phyloP scores from a whole-genome alignment of 1,140 invertebrate genomes.

The Drosophila willistoni region DNA sequence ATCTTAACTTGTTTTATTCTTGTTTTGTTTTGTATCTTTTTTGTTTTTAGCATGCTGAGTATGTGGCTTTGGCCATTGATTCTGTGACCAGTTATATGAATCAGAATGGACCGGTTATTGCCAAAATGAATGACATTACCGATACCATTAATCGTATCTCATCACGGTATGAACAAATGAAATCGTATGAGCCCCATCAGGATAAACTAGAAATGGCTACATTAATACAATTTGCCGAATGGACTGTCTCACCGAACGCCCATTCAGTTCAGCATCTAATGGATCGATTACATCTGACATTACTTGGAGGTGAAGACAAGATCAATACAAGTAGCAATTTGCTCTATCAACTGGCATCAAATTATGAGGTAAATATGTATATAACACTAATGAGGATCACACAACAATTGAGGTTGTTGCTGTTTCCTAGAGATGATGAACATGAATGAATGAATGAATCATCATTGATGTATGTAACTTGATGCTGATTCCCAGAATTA shows the following conservation, averaged over 20 bases:
- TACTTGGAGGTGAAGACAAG: conserved; percentile 65
- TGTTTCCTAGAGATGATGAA: not conserved
- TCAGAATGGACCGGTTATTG: conserved; percentile 84
- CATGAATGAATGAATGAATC: conserved; percentile 4
- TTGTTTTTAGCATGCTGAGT: conserved; percentile 63
- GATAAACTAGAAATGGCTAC: conserved; percentile 86
- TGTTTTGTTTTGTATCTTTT: not conserved
- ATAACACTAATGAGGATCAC: conserved; percentile 1
- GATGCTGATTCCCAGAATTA: conserved; percentile 15
- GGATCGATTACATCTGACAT: conserved; percentile 86
- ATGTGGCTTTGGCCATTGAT: conserved; percentile 74
- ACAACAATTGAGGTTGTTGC: conserved; percentile 2
- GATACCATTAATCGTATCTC: conserved; percentile 86
- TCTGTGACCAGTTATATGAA: conserved; percentile 66
- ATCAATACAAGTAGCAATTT: conserved; percentile 56
- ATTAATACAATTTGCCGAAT: conserved; percentile 87
- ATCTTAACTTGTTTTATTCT: not conserved
- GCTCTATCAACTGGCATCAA: conserved; percentile 55
- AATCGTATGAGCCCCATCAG: conserved; percentile 84
- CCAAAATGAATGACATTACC: conserved; percentile 85
- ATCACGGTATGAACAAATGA: conserved; percentile 85
- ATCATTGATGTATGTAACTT: not conserved
- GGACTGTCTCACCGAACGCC: conserved; percentile 86
- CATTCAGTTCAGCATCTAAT: conserved; percentile 87
- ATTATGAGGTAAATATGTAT: conserved; percentile 68